These are phyloP conservation scores for Cyphomyrus discorhynchus DNA, from an alignment of 2,113 vertebrate genomes.

Conservation along the genomic window DNA sequence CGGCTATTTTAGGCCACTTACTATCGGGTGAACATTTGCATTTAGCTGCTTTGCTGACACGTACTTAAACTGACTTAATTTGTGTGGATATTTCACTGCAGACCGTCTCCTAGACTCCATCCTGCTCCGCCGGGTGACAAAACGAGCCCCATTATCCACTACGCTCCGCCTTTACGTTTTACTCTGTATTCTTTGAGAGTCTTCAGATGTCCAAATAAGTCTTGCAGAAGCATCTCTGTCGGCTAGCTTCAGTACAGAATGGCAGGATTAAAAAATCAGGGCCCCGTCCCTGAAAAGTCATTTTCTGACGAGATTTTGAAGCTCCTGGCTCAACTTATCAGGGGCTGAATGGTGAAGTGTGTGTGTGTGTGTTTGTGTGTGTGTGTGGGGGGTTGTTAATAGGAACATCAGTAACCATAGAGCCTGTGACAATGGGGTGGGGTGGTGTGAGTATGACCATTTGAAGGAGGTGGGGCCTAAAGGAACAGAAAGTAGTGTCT, in stretches of 20 bases:
- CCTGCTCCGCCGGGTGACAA: not conserved
- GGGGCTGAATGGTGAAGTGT: not conserved
- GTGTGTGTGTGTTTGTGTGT: not conserved
- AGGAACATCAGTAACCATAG: not conserved
- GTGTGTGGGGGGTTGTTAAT: not conserved
- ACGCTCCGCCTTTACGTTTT: not conserved
- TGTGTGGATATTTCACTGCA: not conserved
- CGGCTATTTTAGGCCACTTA: not conserved
- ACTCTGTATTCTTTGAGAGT: not conserved
- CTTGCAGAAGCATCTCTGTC: not conserved
- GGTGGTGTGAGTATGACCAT: not conserved
- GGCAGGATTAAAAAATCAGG: not conserved
- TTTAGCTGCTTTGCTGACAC: not conserved
- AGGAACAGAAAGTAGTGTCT: not conserved
- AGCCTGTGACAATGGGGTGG: not conserved
- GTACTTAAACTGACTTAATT: not conserved
- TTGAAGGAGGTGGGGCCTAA: not conserved
- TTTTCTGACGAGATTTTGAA: not conserved
- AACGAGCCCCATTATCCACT: not conserved
- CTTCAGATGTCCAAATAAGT: not conserved
- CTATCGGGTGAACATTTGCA: not conserved
- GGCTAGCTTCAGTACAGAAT: not conserved
- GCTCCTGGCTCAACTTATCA: not conserved
- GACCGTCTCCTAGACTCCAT: not conserved
- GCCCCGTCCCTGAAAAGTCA: not conserved